Conservation (phyloP, 2,888 invertebrate species). For the Eristalinus aeneus region DNA sequence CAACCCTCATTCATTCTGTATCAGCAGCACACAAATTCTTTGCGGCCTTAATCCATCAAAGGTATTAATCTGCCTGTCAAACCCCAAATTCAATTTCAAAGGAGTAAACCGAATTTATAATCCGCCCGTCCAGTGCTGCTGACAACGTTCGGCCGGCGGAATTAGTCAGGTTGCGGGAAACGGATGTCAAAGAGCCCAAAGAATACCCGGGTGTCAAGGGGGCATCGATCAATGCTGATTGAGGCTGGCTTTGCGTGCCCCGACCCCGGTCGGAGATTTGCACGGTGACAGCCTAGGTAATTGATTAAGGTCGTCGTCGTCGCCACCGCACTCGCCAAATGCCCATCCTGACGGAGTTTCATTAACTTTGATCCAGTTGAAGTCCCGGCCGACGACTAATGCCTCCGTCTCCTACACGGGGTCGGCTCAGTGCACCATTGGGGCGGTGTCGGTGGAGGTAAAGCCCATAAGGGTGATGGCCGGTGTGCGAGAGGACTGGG, state of each 20-base stretch:
- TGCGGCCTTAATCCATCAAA: constrained; percentile 63
- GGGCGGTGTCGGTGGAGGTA: neutral
- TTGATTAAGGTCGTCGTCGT: constrained; percentile 40
- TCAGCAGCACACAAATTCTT: constrained; percentile 35
- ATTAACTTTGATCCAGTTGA: constrained; percentile 35
- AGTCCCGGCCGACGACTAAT: constrained; percentile 8
- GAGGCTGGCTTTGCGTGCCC: neutral
- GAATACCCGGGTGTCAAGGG: neutral
- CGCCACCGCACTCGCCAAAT: neutral
- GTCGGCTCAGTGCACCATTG: neutral
- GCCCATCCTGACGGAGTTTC: neutral
- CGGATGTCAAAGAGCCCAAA: neutral
- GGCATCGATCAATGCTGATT: constrained; percentile 26
- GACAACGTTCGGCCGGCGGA: too few species aligned
- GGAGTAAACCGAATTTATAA: constrained; percentile 60
- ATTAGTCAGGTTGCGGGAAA: neutral
- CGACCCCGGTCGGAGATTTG: neutral
- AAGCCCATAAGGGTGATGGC: too few species aligned
- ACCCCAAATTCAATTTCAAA: constrained; percentile 52
- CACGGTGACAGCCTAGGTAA: constrained; percentile 15
- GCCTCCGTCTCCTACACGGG: neutral
- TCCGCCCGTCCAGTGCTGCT: neutral
- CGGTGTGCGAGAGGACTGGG: neutral
- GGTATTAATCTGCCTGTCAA: constrained; percentile 54
- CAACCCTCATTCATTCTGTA: constrained; percentile 8